These are phyloP conservation scores for Grapholita molesta DNA, from an alignment of 1,140 invertebrate genomes.

Conservation along the genomic window DNA sequence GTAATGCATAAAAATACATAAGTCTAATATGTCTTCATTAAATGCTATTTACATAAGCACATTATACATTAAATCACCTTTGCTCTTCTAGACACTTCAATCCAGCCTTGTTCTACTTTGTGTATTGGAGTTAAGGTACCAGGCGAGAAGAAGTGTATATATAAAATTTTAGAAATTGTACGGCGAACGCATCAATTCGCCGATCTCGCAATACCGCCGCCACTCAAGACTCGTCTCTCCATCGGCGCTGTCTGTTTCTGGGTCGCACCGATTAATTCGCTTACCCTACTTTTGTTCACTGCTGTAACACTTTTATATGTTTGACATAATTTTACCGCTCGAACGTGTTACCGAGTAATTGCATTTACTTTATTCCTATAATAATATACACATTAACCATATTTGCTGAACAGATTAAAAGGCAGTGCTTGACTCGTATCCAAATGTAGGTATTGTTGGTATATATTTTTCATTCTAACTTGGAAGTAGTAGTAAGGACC, in stretches of 20 bases:
- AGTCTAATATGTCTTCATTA: background rate
- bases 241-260: conserved; percentile 58
- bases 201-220: conserved; percentile 19
- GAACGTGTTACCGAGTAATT: conserved; percentile 9
- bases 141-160: conserved; percentile 1
- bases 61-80: background rate
- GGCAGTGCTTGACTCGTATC: no score
- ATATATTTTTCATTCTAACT: no score
- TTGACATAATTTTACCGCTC: conserved; percentile 40
- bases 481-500: no score
- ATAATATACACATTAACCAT: background rate
- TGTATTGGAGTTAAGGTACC: conserved; percentile 6
- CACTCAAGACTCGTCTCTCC: conserved; percentile 39
- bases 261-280: conserved; percentile 73
- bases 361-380: conserved; percentile 8
- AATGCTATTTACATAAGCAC: background rate
- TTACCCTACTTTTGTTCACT: conserved; percentile 67
- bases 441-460: no score
- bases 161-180: background rate
- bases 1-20: background rate
- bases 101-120: conserved; percentile 5
- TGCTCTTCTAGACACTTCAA: background rate
- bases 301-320: conserved; percentile 54
- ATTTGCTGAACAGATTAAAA: background rate
- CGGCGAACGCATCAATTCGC: conserved; percentile 17